Percentiles rank a stretch among this genome's conserved stretches.
phyloP scores from a whole-genome alignment of 2,797 vertebrate species.

The Sebastes goodei region DNA sequence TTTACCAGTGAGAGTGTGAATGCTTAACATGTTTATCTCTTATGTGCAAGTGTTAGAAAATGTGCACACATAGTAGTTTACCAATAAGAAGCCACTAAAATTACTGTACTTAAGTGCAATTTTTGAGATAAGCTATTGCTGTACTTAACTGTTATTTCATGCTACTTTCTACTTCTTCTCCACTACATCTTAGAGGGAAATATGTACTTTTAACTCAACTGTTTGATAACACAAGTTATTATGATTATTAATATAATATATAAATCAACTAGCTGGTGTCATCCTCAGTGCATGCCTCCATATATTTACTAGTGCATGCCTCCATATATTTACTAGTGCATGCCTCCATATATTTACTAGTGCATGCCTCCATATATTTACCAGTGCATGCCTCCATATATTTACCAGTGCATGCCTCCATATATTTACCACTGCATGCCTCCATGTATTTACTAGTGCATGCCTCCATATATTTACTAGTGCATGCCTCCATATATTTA shows the following conservation, averaged over 20 bases:
- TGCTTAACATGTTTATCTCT: neutral
- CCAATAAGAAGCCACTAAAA: neutral
- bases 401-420: too few species aligned
- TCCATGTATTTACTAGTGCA: neutral
- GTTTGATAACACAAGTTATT: neutral
- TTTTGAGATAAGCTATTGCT: neutral
- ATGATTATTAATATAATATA: neutral
- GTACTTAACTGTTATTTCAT: neutral
- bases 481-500: too few species aligned
- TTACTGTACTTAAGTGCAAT: neutral
- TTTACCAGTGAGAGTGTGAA: neutral
- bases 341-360: too few species aligned
- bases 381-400: too few species aligned
- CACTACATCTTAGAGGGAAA: neutral
- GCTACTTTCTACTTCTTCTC: neutral
- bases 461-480: too few species aligned
- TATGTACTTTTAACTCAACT: neutral
- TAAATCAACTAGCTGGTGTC: neutral
- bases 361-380: neutral
- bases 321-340: too few species aligned
- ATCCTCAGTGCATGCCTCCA: too few species aligned
- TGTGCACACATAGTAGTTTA: neutral
- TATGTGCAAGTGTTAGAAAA: neutral
- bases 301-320: too few species aligned
- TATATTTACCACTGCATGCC: neutral